These are phyloP conservation scores for Alces alces DNA, from an alignment of 2,113 vertebrate species.

Conservation along the genomic window DNA sequence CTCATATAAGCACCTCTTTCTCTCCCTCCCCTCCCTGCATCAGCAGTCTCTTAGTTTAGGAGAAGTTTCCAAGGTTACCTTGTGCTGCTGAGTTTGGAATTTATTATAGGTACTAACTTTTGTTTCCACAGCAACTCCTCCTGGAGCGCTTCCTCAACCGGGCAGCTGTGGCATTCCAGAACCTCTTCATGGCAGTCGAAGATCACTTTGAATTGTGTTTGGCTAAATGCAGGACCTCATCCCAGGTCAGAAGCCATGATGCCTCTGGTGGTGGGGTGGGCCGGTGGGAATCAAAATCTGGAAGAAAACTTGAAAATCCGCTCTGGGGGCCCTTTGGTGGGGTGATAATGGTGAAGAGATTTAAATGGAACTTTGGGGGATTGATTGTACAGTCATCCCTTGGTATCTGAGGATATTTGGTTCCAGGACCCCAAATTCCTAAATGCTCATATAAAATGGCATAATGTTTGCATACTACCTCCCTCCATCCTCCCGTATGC, in stretches of 20 bases:
- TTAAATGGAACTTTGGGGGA: neutral
- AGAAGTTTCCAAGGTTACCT: constrained; percentile 24
- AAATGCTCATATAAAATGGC: neutral
- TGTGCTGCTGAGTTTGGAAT: neutral
- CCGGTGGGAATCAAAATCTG: neutral
- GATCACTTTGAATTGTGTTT: constrained; percentile 98
- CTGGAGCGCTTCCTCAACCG: constrained; percentile 95
- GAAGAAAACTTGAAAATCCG: neutral
- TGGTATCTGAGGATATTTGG: neutral
- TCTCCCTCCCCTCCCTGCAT: neutral
- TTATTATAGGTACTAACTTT: constrained; percentile 8
- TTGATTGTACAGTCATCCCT: neutral
- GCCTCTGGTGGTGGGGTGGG: neutral
- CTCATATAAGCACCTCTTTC: neutral
- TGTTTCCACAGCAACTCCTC: constrained; percentile 88
- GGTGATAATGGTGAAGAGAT: neutral
- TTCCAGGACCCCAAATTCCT: neutral
- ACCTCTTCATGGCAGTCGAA: constrained; percentile 96
- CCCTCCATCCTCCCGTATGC: neutral
- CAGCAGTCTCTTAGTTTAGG: neutral
- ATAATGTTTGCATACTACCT: neutral
- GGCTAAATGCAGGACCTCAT: constrained; percentile 97
- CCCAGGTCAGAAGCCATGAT: constrained; percentile 86
- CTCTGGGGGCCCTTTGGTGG: neutral
- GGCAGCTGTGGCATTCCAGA: constrained; percentile 94